A percentile compares a stretch with the other conserved stretches of the same genome.
Conservation (phyloP, 2,888 invertebrate genomes). For the Drosophila robusta region DNA sequence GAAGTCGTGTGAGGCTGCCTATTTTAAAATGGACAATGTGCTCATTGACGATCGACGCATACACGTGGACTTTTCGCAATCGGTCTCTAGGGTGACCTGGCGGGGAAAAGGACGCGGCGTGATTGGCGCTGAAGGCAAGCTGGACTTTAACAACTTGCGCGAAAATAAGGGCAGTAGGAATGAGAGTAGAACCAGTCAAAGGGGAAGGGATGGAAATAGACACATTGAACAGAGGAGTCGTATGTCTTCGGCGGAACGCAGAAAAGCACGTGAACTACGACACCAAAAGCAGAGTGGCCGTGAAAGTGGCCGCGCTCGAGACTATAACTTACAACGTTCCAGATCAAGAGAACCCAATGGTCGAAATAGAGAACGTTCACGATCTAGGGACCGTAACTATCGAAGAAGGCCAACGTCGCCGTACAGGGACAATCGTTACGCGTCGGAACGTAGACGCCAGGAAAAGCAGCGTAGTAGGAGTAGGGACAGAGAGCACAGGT, state of each 20-base stretch:
- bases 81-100: conserved; percentile 97
- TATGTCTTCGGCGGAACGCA: conserved; percentile 60
- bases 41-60: conserved; percentile 99
- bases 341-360: conserved; percentile 32
- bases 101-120: conserved; percentile 94
- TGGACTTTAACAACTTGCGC: conserved; percentile 81
- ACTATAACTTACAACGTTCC: conserved; percentile 21
- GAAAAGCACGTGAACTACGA: conserved; percentile 67
- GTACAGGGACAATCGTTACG: conserved; percentile 22
- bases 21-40: conserved; percentile 99
- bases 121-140: conserved; percentile 63
- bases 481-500: conserved; percentile 50
- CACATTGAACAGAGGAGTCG: conserved; percentile 23
- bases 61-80: conserved; percentile 99
- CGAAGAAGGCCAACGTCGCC: conserved; percentile 27
- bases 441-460: conserved; percentile 25
- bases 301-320: conserved; percentile 25
- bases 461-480: conserved; percentile 20
- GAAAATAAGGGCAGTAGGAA: conserved; percentile 30
- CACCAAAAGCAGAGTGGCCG: conserved; percentile 64
- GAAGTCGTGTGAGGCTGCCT: conserved; percentile 98
- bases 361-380: conserved; percentile 21
- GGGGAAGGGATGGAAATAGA: neutral
- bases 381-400: conserved; percentile 22
- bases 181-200: conserved; percentile 6